These are phyloP conservation scores for Ciona savignyi DNA, from an alignment of 23 tunicate species.

Conservation along the genomic window DNA sequence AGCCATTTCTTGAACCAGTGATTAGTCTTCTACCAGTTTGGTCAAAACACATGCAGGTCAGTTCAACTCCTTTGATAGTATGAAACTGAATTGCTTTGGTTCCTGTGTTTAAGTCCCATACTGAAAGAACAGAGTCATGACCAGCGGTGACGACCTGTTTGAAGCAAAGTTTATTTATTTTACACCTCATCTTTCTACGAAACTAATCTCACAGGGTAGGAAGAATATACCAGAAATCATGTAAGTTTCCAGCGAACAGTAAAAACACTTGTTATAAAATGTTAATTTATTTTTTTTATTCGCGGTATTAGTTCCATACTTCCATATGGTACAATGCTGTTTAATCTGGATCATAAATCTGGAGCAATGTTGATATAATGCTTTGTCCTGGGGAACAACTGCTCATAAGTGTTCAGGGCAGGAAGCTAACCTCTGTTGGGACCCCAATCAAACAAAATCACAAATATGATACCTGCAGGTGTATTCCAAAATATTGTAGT, in stretches of 20 bases:
- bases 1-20: conserved; percentile 80
- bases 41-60: conserved; percentile 83
- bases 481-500: too few relatives aligned
- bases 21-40: conserved; percentile 62
- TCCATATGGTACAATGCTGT: too few relatives aligned
- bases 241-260: not conserved
- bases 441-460: too few relatives aligned
- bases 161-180: too few relatives aligned
- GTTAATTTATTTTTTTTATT: too few relatives aligned
- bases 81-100: conserved; percentile 80
- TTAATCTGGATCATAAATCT: not conserved
- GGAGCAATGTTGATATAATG: too few relatives aligned
- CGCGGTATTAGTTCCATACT: not conserved
- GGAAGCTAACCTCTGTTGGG: too few relatives aligned
- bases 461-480: too few relatives aligned
- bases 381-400: not conserved
- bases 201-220: too few relatives aligned
- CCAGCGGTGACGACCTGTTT: conserved; percentile 82
- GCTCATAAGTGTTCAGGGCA: too few relatives aligned
- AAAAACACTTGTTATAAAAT: not conserved
- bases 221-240: not conserved
- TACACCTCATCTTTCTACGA: too few relatives aligned
- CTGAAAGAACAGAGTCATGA: conserved; percentile 81
- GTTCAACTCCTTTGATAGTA: conserved; percentile 53
- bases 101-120: conserved; percentile 95